Evolutionary conservation across 2,113 vertebrate genomes (phyloP).

Genomic region (Campylomormyrus numenius): DNA sequence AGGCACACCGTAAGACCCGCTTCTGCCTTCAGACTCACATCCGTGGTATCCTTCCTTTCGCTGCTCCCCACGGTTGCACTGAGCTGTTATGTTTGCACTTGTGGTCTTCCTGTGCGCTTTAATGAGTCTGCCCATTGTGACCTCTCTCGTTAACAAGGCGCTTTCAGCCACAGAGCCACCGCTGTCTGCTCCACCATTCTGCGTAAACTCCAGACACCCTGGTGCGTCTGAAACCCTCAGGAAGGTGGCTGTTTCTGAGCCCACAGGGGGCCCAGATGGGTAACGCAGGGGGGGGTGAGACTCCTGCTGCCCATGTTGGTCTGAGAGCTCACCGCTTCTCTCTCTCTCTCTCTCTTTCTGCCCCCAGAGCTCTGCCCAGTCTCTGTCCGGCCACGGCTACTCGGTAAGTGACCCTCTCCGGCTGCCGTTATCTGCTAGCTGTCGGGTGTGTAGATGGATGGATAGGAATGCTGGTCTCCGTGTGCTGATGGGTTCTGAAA

Average conservation of each 20-base stretch:
- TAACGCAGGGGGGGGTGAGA: neutral
- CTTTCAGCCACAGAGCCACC: neutral
- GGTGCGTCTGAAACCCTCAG: neutral
- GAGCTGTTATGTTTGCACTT: neutral
- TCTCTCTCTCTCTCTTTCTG: constrained; percentile 49
- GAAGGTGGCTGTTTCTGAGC: neutral
- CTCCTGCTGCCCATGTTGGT: constrained; percentile 13
- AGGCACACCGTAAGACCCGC: neutral
- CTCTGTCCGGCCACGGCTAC: constrained; percentile 67
- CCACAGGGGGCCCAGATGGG: neutral
- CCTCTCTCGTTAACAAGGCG: neutral
- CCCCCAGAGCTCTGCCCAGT: constrained; percentile 62
- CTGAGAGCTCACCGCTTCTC: constrained; percentile 66
- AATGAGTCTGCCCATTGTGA: neutral
- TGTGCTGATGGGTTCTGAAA: neutral
- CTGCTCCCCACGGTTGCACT: neutral
- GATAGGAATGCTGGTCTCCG: neutral
- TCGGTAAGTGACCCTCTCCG: constrained; percentile 71
- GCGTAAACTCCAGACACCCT: neutral
- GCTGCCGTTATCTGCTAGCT: constrained; percentile 42
- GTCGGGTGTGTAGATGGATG: neutral
- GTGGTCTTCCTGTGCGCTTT: neutral
- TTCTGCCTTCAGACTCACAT: neutral
- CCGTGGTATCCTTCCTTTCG: neutral
- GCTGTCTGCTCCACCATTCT: neutral